A percentile compares a stretch with the other conserved stretches of the same genome.
Evolutionary conservation across 1,140 invertebrate species (phyloP).

Genomic region (Drosophila mojavensis): DNA sequence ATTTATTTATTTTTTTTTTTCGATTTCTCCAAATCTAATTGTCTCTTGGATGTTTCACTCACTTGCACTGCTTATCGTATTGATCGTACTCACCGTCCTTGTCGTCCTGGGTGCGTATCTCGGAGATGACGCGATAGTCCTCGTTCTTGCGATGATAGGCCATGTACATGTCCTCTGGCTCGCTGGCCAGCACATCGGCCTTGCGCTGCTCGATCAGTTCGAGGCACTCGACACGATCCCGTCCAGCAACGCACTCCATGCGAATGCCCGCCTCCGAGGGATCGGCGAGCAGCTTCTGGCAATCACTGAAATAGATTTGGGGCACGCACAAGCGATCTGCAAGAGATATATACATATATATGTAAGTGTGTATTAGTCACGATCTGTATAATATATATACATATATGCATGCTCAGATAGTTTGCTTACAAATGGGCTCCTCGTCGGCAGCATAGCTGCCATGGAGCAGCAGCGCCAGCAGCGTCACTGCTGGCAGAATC

Average conservation of each 20-base stretch:
- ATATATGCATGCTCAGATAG: too few relatives aligned
- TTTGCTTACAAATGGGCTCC: constrained; percentile 65
- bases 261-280: constrained; percentile 86
- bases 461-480: constrained; percentile 42
- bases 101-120: constrained; percentile 86
- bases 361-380: not conserved
- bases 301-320: constrained; percentile 86
- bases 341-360: constrained; percentile 10
- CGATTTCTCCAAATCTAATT: too few relatives aligned
- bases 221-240: constrained; percentile 91
- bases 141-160: constrained; percentile 88
- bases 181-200: constrained; percentile 91
- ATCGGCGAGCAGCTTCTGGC: constrained; percentile 87
- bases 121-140: constrained; percentile 88
- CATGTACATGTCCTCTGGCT: constrained; percentile 92
- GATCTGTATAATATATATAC: too few relatives aligned
- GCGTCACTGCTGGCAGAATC: constrained; percentile 19
- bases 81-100: constrained; percentile 85
- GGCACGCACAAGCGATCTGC: constrained; percentile 90
- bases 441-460: constrained; percentile 34
- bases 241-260: constrained; percentile 88
- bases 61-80: too few relatives aligned
- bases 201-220: constrained; percentile 89
- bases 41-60: too few relatives aligned
- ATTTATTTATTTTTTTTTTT: too few relatives aligned